Conservation (phyloP, 2,797 vertebrate species). For the Pseudochaenichthys georgianus region DNA sequence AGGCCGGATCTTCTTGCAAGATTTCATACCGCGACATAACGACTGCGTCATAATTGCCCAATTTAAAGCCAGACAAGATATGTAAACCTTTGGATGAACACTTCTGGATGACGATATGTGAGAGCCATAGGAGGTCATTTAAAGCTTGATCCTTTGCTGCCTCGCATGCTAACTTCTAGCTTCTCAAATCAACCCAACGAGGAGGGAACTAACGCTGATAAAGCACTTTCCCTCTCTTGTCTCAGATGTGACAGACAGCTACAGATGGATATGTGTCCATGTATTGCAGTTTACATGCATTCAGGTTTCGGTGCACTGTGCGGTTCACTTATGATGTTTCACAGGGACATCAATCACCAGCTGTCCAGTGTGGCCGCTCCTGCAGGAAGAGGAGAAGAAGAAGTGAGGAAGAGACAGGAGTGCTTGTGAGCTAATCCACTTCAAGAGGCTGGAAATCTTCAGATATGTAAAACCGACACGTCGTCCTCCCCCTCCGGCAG, state of each 20-base stretch:
- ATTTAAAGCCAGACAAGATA: neutral
- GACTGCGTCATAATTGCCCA: no score
- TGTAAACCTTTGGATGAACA: neutral
- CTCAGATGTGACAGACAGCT: constrained; percentile 81
- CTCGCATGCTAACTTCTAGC: neutral
- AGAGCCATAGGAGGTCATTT: neutral
- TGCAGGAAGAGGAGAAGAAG: constrained; percentile 25
- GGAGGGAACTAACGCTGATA: no score
- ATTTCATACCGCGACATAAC: no score
- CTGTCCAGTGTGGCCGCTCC: constrained; percentile 52
- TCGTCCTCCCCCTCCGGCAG: constrained; percentile 28
- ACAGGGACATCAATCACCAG: constrained; percentile 59
- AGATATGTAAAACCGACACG: no score
- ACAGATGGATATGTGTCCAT: constrained; percentile 65
- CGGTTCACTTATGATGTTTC: constrained; percentile 46
- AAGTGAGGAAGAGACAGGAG: constrained; percentile 34
- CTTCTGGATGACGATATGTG: neutral
- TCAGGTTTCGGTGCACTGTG: constrained; percentile 34
- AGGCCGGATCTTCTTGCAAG: no score
- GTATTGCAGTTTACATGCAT: constrained; percentile 41
- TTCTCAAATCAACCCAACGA: neutral
- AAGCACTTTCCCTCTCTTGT: constrained; percentile 57
- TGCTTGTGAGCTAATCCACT: constrained; percentile 69
- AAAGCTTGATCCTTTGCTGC: neutral
- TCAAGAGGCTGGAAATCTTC: constrained; percentile 28